phyloP scores from a whole-genome alignment of 2,113 vertebrate species.

The Macroglossus sobrinus region DNA sequence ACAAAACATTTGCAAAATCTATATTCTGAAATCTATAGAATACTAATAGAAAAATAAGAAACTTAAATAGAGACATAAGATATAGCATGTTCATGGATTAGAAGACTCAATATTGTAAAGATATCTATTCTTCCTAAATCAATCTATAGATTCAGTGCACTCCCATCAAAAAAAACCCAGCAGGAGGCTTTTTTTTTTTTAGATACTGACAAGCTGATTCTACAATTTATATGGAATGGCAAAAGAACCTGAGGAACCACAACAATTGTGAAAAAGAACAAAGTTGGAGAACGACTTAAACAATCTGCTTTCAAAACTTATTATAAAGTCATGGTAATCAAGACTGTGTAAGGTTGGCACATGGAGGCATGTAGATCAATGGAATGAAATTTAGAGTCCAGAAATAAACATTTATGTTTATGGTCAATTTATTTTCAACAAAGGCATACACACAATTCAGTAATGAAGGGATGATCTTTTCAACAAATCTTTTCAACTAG shows the following conservation, averaged over 20 bases:
- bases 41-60: background rate
- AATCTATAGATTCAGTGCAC: background rate
- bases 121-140: background rate
- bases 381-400: background rate
- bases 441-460: background rate
- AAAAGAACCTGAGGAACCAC: background rate
- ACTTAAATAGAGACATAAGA: background rate
- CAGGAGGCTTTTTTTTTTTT: background rate
- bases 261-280: background rate
- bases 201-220: background rate
- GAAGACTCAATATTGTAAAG: slow-evolving; percentile 2
- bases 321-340: background rate
- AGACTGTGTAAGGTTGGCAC: background rate
- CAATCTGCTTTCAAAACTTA: background rate
- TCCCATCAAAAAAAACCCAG: background rate
- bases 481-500: background rate
- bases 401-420: background rate
- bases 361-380: background rate
- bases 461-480: background rate
- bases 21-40: background rate
- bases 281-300: background rate
- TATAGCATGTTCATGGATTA: background rate
- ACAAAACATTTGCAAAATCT: background rate
- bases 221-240: background rate
- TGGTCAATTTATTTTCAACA: background rate